These are phyloP conservation scores for Zaprionus bogoriensis DNA, from an alignment of 2,888 invertebrate genomes.

Conservation along the genomic window DNA sequence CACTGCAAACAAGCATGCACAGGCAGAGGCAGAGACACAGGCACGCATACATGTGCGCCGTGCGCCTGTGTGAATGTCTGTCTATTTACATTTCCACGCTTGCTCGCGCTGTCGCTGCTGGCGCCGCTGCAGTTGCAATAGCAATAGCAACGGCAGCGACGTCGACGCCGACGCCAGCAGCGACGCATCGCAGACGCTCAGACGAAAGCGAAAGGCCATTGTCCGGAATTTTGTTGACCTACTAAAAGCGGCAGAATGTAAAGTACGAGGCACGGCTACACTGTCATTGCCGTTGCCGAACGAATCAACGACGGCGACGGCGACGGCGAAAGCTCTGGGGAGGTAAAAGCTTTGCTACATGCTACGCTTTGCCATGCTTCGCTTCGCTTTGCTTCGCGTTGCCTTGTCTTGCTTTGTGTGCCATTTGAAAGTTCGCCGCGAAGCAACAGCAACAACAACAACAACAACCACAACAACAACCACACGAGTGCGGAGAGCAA, in stretches of 20 bases:
- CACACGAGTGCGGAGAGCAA: not conserved
- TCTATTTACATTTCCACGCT: conserved; percentile 65
- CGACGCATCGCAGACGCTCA: conserved; percentile 75
- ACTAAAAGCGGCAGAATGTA: conserved; percentile 80
- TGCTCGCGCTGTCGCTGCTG: conserved; percentile 45
- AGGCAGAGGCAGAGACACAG: too few relatives aligned
- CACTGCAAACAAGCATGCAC: conserved; percentile 36
- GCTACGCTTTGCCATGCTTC: conserved; percentile 1
- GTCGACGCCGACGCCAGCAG: conserved; percentile 54
- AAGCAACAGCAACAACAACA: conserved; percentile 19
- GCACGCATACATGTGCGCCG: not conserved
- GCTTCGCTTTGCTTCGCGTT: conserved; percentile 36
- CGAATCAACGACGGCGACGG: conserved; percentile 21
- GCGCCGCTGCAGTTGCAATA: conserved; percentile 50
- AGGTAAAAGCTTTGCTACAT: conserved; percentile 40
- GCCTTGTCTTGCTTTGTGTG: conserved; percentile 7
- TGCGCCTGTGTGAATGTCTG: conserved; percentile 9
- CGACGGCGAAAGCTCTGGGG: conserved; percentile 42
- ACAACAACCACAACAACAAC: not conserved
- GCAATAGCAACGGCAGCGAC: conserved; percentile 10
- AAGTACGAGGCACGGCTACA: conserved; percentile 75
- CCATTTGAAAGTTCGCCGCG: conserved; percentile 51
- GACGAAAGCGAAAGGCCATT: conserved; percentile 83
- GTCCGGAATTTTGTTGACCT: conserved; percentile 84
- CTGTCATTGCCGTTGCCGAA: conserved; percentile 82